These are phyloP conservation scores for Muraenolepis orangiensis DNA, from an alignment of 2,797 vertebrate genomes.

Conservation along the genomic window DNA sequence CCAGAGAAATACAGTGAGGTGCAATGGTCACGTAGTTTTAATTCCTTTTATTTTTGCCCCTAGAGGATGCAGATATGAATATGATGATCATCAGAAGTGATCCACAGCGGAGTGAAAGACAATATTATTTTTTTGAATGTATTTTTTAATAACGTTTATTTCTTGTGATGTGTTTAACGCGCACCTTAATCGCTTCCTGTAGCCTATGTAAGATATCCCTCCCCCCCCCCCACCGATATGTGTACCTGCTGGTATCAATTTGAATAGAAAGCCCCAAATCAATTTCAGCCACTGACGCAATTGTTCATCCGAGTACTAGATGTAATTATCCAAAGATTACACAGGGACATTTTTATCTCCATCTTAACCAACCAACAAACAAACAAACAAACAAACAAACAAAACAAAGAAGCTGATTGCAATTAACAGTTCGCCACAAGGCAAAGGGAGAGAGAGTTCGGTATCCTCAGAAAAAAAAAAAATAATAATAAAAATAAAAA, in stretches of 20 bases:
- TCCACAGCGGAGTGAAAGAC: background rate
- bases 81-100: background rate
- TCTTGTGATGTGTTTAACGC: too few relatives aligned
- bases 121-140: background rate
- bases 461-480: background rate
- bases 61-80: background rate
- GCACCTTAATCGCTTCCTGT: background rate
- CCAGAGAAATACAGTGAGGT: too few relatives aligned
- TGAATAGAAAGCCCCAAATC: too few relatives aligned
- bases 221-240: too few relatives aligned
- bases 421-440: slow-evolving; percentile 4
- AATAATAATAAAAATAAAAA: background rate
- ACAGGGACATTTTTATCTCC: background rate
- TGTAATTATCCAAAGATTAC: background rate
- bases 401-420: too few relatives aligned
- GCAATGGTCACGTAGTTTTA: too few relatives aligned
- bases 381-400: slow-evolving; percentile 5
- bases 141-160: background rate
- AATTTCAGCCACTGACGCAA: too few relatives aligned
- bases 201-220: too few relatives aligned
- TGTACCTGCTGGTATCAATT: background rate
- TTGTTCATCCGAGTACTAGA: background rate
- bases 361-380: background rate
- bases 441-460: slow-evolving; percentile 22
- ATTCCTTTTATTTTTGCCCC: too few relatives aligned